Evolutionary conservation across 2,888 invertebrate species (phyloP).

Genomic region (Dyspetes luteomarginatus): DNA sequence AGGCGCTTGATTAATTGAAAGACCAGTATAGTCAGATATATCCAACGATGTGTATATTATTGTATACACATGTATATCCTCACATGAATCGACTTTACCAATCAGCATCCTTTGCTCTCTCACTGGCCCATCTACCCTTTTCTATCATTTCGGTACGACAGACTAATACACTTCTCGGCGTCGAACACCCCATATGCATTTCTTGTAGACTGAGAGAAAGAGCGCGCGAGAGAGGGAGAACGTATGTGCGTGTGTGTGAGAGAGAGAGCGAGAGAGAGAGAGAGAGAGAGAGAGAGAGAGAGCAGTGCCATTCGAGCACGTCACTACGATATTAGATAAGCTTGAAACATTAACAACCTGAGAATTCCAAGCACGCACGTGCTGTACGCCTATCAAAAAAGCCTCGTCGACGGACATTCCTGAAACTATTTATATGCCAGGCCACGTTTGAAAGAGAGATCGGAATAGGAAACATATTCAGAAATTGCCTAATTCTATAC

Average conservation of each 20-base stretch:
- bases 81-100: background rate
- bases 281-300: too few relatives aligned
- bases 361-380: slow-evolving; percentile 9
- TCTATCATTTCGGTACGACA: slow-evolving; percentile 5
- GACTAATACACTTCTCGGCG: too few relatives aligned
- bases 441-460: too few relatives aligned
- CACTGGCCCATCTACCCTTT: slow-evolving; percentile 2
- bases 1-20: slow-evolving; percentile 73
- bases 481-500: too few relatives aligned
- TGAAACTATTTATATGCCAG: too few relatives aligned
- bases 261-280: too few relatives aligned
- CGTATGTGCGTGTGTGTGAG: too few relatives aligned
- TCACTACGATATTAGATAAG: slow-evolving; percentile 13
- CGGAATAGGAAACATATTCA: too few relatives aligned
- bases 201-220: background rate
- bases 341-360: background rate
- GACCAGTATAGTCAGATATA: slow-evolving; percentile 68
- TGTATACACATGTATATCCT: too few relatives aligned
- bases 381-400: background rate
- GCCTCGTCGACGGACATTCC: too few relatives aligned
- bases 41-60: too few relatives aligned
- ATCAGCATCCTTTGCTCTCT: background rate
- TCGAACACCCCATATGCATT: background rate
- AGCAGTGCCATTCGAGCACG: background rate
- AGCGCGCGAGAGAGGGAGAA: too few relatives aligned